Evolutionary conservation across 1,140 invertebrate species (phyloP), one percentile per base, ranked within the genome.

Genomic region (Samia ricini): DNA sequence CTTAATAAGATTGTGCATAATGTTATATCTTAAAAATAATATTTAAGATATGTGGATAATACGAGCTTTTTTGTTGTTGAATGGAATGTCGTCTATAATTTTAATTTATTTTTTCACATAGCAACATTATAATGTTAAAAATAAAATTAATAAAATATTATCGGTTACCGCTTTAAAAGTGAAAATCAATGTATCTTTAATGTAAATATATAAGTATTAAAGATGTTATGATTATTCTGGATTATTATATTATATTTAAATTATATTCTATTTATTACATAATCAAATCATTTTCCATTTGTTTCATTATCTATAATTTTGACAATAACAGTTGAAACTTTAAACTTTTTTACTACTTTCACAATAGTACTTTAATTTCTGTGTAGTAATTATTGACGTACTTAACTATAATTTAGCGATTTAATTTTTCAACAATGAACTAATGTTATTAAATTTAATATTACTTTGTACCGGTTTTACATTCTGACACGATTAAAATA

Each of bases 1-100:
- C 49, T 76, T 70, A 64, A 68, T 72, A 75, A 67, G 33, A 42
- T 42, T 42, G 62, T 64, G 67, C 50, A 61, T 51, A 58, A 57
- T 52, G 26, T 26, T 63, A 52, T 56, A 60, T 60, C 29, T 52
- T 29, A 33, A 59, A 48, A 55, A 56, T 63, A 60, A 54, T 23
- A 18, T 60, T 48, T 42, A 63, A n/a, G n/a, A n/a, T n/a, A 50
- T 52, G 61, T 63, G 58, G 54, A 42, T 51, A 60, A 56, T 50
- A 54, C 56, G 66, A 68, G 66, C 64, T 63, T 60, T n/a, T 63
- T 72, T 63, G 60, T 68, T 56, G 60, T 50, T 67, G 36, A 60
- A 8, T 48, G 54, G 19, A 63, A 59, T 19, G 22, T 42, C 33
- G n/a, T n/a, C 7, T 42, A 62, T 60, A 58, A 60, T 68, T 68